These are phyloP conservation scores for Steatocranus sp. DNA, from an alignment of 2,797 vertebrate genomes.

Conservation along the genomic window DNA sequence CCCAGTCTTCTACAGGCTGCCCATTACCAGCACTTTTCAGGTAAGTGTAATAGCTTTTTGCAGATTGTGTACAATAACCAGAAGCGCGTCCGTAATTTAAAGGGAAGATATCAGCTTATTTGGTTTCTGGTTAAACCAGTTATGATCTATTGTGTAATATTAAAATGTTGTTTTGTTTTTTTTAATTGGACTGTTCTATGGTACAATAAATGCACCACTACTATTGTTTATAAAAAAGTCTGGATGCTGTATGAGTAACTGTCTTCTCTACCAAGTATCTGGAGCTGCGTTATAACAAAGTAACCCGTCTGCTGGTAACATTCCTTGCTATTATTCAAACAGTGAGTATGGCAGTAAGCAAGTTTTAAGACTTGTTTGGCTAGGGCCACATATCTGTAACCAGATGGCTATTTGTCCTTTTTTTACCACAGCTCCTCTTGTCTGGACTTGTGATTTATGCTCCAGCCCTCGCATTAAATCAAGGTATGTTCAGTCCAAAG, in stretches of 20 bases:
- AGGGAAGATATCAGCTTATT: neutral
- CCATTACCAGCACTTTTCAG: slow-evolving; percentile 89
- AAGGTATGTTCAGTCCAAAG: slow-evolving; percentile 60
- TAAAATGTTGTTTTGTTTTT: neutral
- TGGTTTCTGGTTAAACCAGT: neutral
- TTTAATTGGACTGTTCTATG: rapidly evolving
- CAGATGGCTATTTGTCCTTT: neutral
- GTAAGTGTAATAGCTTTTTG: slow-evolving; percentile 58
- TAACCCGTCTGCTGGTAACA: slow-evolving; percentile 83
- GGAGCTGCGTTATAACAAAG: slow-evolving; percentile 89
- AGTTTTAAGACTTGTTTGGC: neutral
- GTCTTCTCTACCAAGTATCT: slow-evolving; percentile 77
- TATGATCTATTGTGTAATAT: neutral
- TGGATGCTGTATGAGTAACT: neutral
- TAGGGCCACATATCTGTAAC: neutral
- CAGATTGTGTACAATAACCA: neutral
- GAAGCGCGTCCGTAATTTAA: rapidly evolving
- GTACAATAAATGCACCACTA: neutral
- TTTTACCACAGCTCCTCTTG: slow-evolving; percentile 69
- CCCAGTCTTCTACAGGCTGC: slow-evolving; percentile 90
- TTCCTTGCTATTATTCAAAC: slow-evolving; percentile 84
- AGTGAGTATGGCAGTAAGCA: slow-evolving; percentile 72
- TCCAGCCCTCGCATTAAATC: slow-evolving; percentile 78
- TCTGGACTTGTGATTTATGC: slow-evolving; percentile 76
- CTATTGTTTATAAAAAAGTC: neutral